A percentile compares a stretch with the other conserved stretches of the same genome.
Conservation (phyloP, 1,140 invertebrate species). For the Pogonomyrmex californicus region DNA sequence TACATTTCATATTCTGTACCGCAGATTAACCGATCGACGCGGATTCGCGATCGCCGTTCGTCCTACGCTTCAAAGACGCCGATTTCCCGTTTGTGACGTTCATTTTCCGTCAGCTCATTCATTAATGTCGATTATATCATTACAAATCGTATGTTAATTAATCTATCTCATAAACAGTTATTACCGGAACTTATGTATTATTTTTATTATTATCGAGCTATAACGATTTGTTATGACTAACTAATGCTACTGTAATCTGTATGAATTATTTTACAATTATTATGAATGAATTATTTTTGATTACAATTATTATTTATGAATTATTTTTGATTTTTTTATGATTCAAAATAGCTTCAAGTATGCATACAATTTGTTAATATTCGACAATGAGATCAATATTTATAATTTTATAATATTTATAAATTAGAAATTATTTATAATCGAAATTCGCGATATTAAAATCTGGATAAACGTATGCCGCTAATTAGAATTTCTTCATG, state of each 20-base stretch:
- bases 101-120: neutral
- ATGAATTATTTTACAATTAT: neutral
- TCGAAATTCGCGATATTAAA: neutral
- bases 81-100: neutral
- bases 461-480: neutral
- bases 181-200: neutral
- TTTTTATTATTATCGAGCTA: neutral
- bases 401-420: no score
- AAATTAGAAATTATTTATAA: neutral
- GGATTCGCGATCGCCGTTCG: constrained; percentile 45
- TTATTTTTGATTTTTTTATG: neutral
- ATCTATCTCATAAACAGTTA: neutral
- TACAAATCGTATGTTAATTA: neutral
- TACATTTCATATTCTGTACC: constrained; percentile 81
- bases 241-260: neutral
- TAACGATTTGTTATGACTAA: neutral
- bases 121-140: neutral
- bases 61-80: constrained; percentile 28
- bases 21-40: constrained; percentile 76
- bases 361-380: neutral
- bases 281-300: no score
- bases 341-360: neutral
- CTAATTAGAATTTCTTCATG: neutral
- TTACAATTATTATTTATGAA: neutral
- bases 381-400: neutral